Evolutionary conservation across 2,113 vertebrate genomes (phyloP).

Genomic region (Pandion haliaetus): DNA sequence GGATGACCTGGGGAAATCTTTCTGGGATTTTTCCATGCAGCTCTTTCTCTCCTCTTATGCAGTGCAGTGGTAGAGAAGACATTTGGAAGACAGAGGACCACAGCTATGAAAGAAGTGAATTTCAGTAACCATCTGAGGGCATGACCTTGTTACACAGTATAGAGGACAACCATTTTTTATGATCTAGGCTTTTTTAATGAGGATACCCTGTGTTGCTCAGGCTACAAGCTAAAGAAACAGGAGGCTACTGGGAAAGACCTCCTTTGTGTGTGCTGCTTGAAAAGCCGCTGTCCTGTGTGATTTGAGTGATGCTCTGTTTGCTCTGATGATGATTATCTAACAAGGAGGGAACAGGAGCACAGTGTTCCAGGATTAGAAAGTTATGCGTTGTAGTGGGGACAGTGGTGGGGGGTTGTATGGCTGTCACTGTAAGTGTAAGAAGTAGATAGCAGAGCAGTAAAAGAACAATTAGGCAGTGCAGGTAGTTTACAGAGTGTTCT

Average conservation of each 20-base stretch:
- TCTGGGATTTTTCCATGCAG: neutral
- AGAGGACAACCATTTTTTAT: neutral
- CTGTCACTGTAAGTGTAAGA: neutral
- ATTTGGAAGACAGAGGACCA: neutral
- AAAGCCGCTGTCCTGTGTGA: neutral
- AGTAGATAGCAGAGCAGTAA: neutral
- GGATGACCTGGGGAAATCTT: neutral
- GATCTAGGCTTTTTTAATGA: neutral
- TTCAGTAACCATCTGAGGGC: neutral
- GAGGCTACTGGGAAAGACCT: neutral
- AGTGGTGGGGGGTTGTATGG: too few species aligned
- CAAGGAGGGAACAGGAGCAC: neutral
- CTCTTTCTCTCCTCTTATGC: neutral
- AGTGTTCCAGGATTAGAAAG: neutral
- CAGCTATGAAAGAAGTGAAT: neutral
- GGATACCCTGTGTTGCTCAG: neutral
- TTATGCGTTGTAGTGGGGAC: neutral
- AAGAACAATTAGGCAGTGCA: neutral
- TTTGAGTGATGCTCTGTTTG: fast-evolving
- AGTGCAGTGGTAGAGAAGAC: neutral
- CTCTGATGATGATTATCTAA: neutral
- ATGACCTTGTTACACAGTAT: neutral
- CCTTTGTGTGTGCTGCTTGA: neutral
- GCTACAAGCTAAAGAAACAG: neutral
- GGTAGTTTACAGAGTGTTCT: neutral